Conservation (phyloP, 2,888 invertebrate genomes). For the Andrena hattorfiana region DNA sequence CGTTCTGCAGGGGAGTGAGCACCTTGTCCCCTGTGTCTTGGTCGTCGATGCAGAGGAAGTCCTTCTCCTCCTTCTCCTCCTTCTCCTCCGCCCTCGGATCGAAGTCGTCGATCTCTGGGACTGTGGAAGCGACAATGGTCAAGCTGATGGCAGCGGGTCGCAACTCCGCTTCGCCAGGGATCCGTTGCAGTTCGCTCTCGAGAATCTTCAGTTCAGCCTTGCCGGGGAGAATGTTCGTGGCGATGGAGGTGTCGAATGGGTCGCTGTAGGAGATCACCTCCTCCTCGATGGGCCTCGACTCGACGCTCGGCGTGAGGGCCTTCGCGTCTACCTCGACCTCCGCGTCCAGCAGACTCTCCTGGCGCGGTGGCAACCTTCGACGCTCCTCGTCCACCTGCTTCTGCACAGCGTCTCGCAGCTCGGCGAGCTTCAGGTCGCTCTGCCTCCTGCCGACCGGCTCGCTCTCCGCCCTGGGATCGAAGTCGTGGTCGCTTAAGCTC, state of each 20-base stretch:
- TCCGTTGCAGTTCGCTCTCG: conserved; percentile 90
- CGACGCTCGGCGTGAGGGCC: conserved; percentile 89
- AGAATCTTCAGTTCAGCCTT: conserved; percentile 92
- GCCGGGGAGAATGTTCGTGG: conserved; percentile 91
- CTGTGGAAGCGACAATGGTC: conserved; percentile 50
- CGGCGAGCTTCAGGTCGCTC: conserved; percentile 79
- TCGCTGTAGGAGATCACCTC: conserved; percentile 87
- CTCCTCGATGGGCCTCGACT: conserved; percentile 83
- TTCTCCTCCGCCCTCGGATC: conserved; percentile 86
- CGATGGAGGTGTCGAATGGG: conserved; percentile 96
- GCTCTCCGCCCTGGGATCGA: conserved; percentile 86
- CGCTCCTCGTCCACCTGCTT: conserved; percentile 62
- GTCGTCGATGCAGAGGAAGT: conserved; percentile 86
- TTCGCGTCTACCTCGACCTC: conserved; percentile 89
- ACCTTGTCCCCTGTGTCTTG: conserved; percentile 86
- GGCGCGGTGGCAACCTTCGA: conserved; percentile 52
- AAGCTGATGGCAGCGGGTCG: conserved; percentile 73
- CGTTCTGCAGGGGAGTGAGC: conserved; percentile 84
- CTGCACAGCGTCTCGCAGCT: conserved; percentile 57
- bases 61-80: conserved; percentile 82
- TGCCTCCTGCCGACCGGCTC: conserved; percentile 85
- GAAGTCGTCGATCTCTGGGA: conserved; percentile 84
- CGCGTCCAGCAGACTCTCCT: conserved; percentile 85
- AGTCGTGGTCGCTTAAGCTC: conserved; percentile 89
- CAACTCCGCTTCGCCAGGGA: conserved; percentile 84